Evolutionary conservation across 2,888 invertebrate species (phyloP), one percentile per base, ranked within the genome.

Genomic region (Spilarctia lutea): DNA sequence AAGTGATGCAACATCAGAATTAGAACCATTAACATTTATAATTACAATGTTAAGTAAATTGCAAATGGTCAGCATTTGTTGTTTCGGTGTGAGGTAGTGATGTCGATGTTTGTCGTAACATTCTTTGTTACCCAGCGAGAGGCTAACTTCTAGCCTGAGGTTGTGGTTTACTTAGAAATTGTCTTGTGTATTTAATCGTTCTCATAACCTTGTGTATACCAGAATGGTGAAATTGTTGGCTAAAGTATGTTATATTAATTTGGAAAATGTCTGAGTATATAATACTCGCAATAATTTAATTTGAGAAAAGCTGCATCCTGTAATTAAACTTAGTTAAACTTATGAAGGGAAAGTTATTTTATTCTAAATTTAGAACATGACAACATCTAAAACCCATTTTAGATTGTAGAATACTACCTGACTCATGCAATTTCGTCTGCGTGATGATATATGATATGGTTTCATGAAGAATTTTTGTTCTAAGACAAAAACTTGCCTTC

Each of bases 131-230:
- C 48, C 75, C 73, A 42, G 65, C 35, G 71, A 67, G 73, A 74
- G 18, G 27, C 69, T 72, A 75, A 79, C 65, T 45, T 60, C n/a
- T 56, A 39, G 27, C 60, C 60, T 65, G 77, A 74, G 65, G 74
- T 75, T 71, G 73, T 68, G 73, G 82, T 79, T 76, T 76, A 71
- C 70, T 76, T 78, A 69, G 74, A 76, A 73, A 71, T 79, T 75
- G 65, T 76, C 65, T 68, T 52, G 45, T 75, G 74, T 76, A 56
- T 56, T 56, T 56, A 79, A 63, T 48, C 73, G 48, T 71, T 73
- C 24, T 48, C 56, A 27, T 68, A 75, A 78, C 78, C 72, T 75
- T 27, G 75, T 73, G 56, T 45, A 27, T 65, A 65, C 42, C 72
- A 45, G 56, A 68, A 16, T 30, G 45, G 42, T 42, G 24, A 35